A percentile compares a stretch with the other conserved stretches of the same genome.
phyloP scores from a whole-genome alignment of 1,140 invertebrate genomes.

The silkworm (Bombyx mori) region DNA sequence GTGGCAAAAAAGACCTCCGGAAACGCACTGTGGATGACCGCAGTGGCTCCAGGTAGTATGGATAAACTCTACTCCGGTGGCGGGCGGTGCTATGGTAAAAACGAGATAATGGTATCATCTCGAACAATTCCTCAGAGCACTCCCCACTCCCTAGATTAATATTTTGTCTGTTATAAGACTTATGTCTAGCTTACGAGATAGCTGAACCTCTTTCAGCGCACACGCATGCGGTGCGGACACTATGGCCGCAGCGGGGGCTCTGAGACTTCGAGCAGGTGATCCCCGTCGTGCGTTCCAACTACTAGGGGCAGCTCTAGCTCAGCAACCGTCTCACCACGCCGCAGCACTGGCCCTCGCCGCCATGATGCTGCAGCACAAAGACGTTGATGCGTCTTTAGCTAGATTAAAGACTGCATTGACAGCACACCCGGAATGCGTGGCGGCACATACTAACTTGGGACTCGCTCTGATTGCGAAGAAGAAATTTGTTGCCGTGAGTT shows the following conservation, averaged over 20 bases:
- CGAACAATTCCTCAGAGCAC: no score
- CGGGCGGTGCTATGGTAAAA: no score
- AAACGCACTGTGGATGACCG: no score
- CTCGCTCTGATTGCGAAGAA: constrained; percentile 52
- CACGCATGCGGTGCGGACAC: constrained; percentile 54
- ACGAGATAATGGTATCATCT: no score
- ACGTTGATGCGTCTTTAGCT: constrained; percentile 44
- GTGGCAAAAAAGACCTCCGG: no score
- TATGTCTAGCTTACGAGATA: neutral
- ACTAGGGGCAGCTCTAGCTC: constrained; percentile 46
- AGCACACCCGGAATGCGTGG: constrained; percentile 52
- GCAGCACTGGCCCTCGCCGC: constrained; percentile 53
- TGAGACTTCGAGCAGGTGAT: constrained; percentile 44
- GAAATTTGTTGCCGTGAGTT: constrained; percentile 56
- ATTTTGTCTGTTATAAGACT: no score
- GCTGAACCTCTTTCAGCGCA: constrained; percentile 8
- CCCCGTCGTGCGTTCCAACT: constrained; percentile 55
- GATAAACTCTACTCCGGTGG: no score
- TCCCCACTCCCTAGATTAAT: no score
- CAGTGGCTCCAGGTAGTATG: no score
- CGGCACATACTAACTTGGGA: constrained; percentile 50
- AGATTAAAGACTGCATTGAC: constrained; percentile 48
- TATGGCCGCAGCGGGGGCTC: constrained; percentile 49
- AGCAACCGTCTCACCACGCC: constrained; percentile 49
- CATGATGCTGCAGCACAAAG: constrained; percentile 58